Evolutionary conservation across 1,140 invertebrate species (phyloP), one percentile per base, ranked within the genome.

Genomic region (Pogonomyrmex californicus): DNA sequence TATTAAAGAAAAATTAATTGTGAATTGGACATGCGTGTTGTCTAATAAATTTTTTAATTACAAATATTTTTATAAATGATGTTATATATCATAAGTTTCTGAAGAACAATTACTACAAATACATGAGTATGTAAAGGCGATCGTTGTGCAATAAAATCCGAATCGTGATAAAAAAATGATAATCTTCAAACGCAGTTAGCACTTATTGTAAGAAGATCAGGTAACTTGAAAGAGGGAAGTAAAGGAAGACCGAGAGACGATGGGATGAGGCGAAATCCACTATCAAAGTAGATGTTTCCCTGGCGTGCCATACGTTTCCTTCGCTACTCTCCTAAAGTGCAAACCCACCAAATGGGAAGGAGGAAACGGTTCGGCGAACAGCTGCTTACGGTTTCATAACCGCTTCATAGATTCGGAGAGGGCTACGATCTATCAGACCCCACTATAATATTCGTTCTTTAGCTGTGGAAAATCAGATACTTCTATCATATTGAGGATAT

Each of bases 271-370:
- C n/a, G 70, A 92, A 88, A 91, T 92, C 87, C 88, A 92, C 91
- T 91, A 91, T 91, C 91, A 87, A 90, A 91, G 88, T 89, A 63
- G 89, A 90, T 83, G 91, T 88, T 92, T 92, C 88, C 91, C 91
- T 51, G 47, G 90, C 79, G 92, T 87, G 87, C 87, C 91, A 87
- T 92, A 93, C 88, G 88, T 93, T 93, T 92, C 65, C 88, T 82
- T 86, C 85, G 78, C 83, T 70, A 85, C 86, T 91, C 83, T 76
- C 73, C 77, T 79, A 88, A 90, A 90, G 88, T 87, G 89, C 81
- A 77, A 88, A 90, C 44, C 76, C 81, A 81, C 58, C 23, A 73
- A 88, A 81, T 78, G 58, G 63, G 75, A 36, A 82, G 85, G 82
- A 85, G 60, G 23, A 73, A 78, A 73, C 75, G 38, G 56, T 82